Evolutionary conservation across 2,113 vertebrate species (phyloP).

Genomic region (Elephantulus edwardii): DNA sequence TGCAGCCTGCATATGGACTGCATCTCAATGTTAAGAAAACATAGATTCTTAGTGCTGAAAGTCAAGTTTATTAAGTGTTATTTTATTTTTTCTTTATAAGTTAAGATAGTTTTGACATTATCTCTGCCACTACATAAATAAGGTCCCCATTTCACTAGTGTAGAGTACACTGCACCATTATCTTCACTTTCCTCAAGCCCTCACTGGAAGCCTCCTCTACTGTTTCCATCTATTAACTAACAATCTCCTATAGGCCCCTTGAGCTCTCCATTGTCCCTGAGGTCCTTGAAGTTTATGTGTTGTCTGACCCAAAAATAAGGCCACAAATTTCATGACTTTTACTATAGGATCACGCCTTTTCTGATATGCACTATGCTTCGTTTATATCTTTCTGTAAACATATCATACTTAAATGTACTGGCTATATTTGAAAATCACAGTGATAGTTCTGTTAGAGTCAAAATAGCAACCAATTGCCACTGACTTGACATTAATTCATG

Average conservation of each 20-base stretch:
- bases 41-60: no score
- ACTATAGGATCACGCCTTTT: neutral
- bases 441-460: neutral
- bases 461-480: neutral
- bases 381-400: neutral
- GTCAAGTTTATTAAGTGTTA: neutral
- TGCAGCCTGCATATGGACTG: no score
- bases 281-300: no score
- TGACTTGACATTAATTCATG: neutral
- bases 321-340: neutral
- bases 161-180: neutral
- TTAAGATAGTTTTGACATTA: neutral
- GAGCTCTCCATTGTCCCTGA: no score
- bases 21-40: no score
- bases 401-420: neutral
- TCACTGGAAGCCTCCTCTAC: neutral
- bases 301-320: neutral
- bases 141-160: neutral
- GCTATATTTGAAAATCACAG: neutral
- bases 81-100: neutral
- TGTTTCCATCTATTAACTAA: neutral
- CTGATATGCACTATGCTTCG: neutral
- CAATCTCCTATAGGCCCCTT: neutral
- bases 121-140: neutral
- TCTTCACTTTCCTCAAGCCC: neutral